A percentile compares a stretch with the other conserved stretches of the same genome.
Evolutionary conservation across 1,140 invertebrate species (phyloP).

Genomic region (Dreissena rostriformis): DNA sequence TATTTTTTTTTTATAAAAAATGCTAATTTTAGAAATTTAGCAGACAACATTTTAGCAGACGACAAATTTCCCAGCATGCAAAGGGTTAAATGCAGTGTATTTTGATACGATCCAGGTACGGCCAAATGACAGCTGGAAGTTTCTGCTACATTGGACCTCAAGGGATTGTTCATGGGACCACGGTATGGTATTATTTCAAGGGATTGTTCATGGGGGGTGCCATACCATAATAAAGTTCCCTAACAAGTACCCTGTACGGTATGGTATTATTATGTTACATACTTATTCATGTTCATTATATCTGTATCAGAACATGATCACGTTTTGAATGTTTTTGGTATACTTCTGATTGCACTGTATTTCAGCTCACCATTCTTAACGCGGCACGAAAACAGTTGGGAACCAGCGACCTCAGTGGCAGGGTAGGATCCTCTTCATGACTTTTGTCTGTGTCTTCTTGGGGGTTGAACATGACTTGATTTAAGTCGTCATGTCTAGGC

Average conservation of each 20-base stretch:
- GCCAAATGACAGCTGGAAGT: slow-evolving; percentile 86
- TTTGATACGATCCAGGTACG: slow-evolving; percentile 78
- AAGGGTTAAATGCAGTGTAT: too few relatives aligned
- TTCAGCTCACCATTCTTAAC: slow-evolving; percentile 86
- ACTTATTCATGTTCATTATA: neutral
- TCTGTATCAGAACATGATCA: too few relatives aligned
- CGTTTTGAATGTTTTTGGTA: too few relatives aligned
- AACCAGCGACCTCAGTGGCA: slow-evolving; percentile 83
- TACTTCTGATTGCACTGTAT: neutral
- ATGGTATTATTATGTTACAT: slow-evolving; percentile 53
- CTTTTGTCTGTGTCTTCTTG: neutral
- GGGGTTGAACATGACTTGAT: neutral
- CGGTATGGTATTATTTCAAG: slow-evolving; percentile 83
- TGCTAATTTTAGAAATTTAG: too few relatives aligned
- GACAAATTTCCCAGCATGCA: too few relatives aligned
- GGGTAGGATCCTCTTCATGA: slow-evolving; percentile 75
- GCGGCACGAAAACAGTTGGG: slow-evolving; percentile 86
- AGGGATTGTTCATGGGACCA: slow-evolving; percentile 88
- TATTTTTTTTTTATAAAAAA: too few relatives aligned
- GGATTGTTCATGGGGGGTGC: too few relatives aligned
- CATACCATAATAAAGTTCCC: too few relatives aligned
- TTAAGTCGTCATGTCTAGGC: too few relatives aligned
- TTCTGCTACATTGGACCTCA: slow-evolving; percentile 89
- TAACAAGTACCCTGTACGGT: too few relatives aligned
- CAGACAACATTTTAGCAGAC: too few relatives aligned